Percentiles rank a stretch among this genome's conserved stretches.
Conservation (phyloP, 2,113 vertebrate genomes). For the Ammodramus savannarum region DNA sequence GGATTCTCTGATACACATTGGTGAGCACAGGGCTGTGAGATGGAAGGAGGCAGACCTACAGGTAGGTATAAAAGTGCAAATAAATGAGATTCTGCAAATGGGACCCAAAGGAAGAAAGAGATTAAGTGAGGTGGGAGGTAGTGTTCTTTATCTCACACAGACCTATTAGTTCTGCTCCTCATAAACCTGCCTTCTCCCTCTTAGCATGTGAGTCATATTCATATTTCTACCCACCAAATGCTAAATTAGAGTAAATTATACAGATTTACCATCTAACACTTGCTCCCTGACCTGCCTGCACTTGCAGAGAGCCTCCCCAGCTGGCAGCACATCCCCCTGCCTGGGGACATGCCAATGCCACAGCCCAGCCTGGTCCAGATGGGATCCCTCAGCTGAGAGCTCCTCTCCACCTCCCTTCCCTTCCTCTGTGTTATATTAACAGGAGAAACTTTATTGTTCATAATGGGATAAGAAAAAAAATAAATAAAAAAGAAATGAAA, state of each 20-base stretch:
- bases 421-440: not conserved
- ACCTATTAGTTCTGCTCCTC: not conserved
- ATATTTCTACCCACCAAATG: constrained; percentile 16
- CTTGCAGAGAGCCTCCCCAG: not conserved
- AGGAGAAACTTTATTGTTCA: not conserved
- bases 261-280: not conserved
- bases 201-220: not conserved
- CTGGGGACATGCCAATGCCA: not conserved
- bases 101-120: not conserved
- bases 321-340: not conserved
- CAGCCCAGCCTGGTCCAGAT: not conserved
- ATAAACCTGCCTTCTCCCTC: not conserved
- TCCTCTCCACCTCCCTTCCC: not conserved
- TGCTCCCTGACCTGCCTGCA: not conserved
- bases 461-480: constrained; percentile 2
- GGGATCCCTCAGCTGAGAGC: not conserved
- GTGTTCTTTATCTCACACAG: not conserved
- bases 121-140: constrained; percentile 27
- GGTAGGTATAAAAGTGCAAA: not conserved
- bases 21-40: not conserved
- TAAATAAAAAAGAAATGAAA: not conserved
- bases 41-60: not conserved
- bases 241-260: not conserved
- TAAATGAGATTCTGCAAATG: not conserved
- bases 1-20: rapidly evolving